A percentile compares a stretch with the other conserved stretches of the same genome.
Evolutionary conservation across 2,888 invertebrate species (phyloP).

Genomic region (Caenorhabditis doughertyi): DNA sequence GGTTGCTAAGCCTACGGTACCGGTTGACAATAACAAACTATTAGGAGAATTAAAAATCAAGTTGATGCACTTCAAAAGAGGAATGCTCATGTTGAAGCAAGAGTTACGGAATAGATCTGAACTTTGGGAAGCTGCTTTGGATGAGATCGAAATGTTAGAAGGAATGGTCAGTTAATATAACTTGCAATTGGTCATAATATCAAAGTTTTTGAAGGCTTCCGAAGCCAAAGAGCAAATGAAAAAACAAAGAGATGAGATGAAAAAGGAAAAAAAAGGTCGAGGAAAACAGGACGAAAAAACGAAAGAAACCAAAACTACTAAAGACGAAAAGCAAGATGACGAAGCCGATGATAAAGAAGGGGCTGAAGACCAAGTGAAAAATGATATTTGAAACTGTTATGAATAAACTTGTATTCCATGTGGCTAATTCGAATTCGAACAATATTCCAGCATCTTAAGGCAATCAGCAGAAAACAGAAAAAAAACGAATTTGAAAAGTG

Average conservation of each 20-base stretch:
- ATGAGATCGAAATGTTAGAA: slow-evolving; percentile 41
- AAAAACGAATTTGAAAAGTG: slow-evolving; percentile 32
- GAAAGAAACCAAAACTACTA: neutral
- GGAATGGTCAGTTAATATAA: slow-evolving; percentile 10
- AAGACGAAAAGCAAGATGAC: slow-evolving; percentile 1
- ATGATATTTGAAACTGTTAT: too few relatives aligned
- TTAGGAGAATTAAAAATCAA: slow-evolving; percentile 31
- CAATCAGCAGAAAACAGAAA: neutral
- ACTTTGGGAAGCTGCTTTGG: slow-evolving; percentile 45
- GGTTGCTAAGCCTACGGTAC: neutral
- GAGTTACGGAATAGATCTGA: slow-evolving; percentile 19
- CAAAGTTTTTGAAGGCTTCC: slow-evolving; percentile 1
- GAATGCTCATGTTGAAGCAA: slow-evolving; percentile 2
- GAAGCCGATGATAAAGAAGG: too few relatives aligned
- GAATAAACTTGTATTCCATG: too few relatives aligned
- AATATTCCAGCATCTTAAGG: neutral
- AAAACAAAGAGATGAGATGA: slow-evolving; percentile 1
- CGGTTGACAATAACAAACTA: slow-evolving; percentile 8
- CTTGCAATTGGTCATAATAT: too few relatives aligned
- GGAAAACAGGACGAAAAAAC: neutral
- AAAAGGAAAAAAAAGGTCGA: neutral
- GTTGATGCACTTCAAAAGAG: slow-evolving; percentile 36
- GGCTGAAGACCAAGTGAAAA: too few relatives aligned
- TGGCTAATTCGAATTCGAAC: too few relatives aligned
- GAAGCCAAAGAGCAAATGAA: neutral